Evolutionary conservation across 2,888 invertebrate species (phyloP), one percentile per base, ranked within the genome.

Genomic region (Tubulanus polymorphus): DNA sequence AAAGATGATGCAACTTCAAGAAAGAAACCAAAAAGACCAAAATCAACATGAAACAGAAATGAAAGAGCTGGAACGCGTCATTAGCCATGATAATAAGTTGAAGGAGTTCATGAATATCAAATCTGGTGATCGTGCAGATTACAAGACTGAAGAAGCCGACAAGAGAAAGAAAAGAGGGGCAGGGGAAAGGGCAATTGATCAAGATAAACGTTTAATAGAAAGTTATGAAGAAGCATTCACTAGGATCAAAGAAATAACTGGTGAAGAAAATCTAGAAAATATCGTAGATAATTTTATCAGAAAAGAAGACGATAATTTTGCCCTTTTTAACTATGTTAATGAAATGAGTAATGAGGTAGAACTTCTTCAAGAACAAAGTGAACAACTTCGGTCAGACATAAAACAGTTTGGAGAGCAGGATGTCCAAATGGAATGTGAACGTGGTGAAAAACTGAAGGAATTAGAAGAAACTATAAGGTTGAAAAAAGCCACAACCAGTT

Each of bases 291-390:
- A 88, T 73, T 93, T 90, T 77, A 83, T 86, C 15, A 85, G 87
- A 26, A 87, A 89, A 61, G 93, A 93, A 71, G 90, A 90, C 64
- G 90, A 91, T 75, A 93, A 93, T 79, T 93, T 92, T 73, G 90
- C 92, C 0, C 83, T 90, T 0, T 93, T 93, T 74, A 90, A 88
- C 78, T 92, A 91, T 72, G 88, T 93, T 45, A 92, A 91, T 71
- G 90, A 91, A 71, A 81, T 93, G 48, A 91, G 91, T 75, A 87
- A 69, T 46, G 71, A 75, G 37, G 66, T 69, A 15, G 70, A 68
- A 29, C 59, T 53, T 2, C 60, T 72, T 1, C 57, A 67, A 23
- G 68, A 69, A n/a, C 67, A 70, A 51, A 68, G 72, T 8, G 47
- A 52, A 50, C 84, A 85, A 64, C 78, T 88, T 5, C 78, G 80